Percentiles rank a stretch among this genome's conserved stretches.
phyloP scores from a whole-genome alignment of 2,888 invertebrate species.

The Conistra vaccinii region DNA sequence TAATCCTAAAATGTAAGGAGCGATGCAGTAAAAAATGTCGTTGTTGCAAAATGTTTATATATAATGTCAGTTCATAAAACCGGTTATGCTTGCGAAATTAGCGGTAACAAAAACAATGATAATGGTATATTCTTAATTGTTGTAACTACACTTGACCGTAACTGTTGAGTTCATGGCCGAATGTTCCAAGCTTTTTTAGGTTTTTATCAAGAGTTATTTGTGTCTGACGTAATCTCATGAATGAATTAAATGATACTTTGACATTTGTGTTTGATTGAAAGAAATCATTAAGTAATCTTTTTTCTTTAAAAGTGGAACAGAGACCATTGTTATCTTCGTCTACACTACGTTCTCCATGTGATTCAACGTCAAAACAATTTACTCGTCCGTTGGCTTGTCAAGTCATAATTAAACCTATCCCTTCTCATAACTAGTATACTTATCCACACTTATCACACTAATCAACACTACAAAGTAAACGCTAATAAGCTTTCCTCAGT shows the following conservation, averaged over 20 bases:
- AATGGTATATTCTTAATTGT: constrained; percentile 55
- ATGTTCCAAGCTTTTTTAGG: constrained; percentile 13
- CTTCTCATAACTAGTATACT: constrained; percentile 52
- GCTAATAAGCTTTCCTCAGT: constrained; percentile 46
- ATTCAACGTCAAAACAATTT: no score
- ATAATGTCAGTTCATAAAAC: constrained; percentile 45
- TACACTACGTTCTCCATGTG: no score
- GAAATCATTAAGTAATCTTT: background rate
- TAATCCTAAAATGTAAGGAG: constrained; percentile 39
- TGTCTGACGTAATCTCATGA: constrained; percentile 23
- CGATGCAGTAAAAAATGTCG: constrained; percentile 48
- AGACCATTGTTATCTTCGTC: background rate
- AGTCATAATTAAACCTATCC: constrained; percentile 19
- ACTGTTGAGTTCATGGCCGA: constrained; percentile 54
- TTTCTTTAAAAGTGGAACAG: background rate
- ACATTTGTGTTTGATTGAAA: constrained; percentile 15
- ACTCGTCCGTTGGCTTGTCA: background rate
- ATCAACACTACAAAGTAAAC: constrained; percentile 49
- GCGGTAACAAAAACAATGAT: constrained; percentile 45
- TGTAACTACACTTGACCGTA: constrained; percentile 53
- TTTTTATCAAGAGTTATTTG: constrained; percentile 9
- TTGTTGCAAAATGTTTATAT: constrained; percentile 42
- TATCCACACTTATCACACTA: constrained; percentile 45
- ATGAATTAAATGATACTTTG: constrained; percentile 41
- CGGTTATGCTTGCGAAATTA: constrained; percentile 40